These are phyloP conservation scores for Campoplex nolae DNA, from an alignment of 2,888 invertebrate species.

Conservation along the genomic window DNA sequence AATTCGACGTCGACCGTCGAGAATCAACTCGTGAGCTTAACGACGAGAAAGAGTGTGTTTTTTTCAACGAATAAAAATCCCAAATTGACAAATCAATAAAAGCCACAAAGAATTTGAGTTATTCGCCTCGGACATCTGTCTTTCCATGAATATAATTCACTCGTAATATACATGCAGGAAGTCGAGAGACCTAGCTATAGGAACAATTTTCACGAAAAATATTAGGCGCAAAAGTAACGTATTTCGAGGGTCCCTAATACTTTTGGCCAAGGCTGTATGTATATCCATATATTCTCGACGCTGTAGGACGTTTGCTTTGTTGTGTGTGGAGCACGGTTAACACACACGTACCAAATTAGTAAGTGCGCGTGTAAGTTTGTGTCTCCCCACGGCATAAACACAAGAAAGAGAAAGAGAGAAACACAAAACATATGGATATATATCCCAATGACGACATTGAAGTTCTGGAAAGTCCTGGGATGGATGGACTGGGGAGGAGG, in stretches of 20 bases:
- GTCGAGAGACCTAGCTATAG: not conserved
- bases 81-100: not conserved
- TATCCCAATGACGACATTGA: slow-evolving; percentile 53
- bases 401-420: slow-evolving; percentile 1
- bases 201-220: not conserved
- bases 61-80: not conserved
- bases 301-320: not conserved
- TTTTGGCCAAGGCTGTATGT: not conserved
- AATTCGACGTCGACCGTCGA: not conserved
- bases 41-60: not conserved
- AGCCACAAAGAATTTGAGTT: not conserved
- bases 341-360: not conserved
- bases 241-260: not conserved
- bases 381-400: not conserved
- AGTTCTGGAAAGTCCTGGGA: slow-evolving; percentile 40
- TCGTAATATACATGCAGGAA: not conserved
- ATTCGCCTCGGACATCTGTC: not conserved
- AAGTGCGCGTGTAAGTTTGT: slow-evolving; percentile 4
- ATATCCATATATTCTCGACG: not conserved
- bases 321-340: not conserved
- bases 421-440: slow-evolving; percentile 13
- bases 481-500: not conserved
- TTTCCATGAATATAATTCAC: not conserved
- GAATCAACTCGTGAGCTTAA: not conserved
- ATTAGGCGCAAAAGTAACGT: not conserved